A percentile compares a stretch with the other conserved stretches of the same genome.
Evolutionary conservation across 1,140 invertebrate species (phyloP).

Genomic region (Geopemphigus sp.): DNA sequence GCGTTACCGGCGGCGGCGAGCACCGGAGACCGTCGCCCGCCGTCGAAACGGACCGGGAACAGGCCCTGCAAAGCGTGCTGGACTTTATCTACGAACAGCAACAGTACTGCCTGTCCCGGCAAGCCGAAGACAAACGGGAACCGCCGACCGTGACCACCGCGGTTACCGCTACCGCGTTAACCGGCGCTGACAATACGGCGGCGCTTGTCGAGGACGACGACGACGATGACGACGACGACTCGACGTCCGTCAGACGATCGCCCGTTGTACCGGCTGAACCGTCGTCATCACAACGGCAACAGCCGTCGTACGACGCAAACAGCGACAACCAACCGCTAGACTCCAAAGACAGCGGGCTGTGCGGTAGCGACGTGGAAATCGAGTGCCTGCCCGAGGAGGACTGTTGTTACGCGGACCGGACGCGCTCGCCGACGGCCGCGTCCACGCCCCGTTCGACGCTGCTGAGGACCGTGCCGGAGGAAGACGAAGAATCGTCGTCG

Average conservation of each 20-base stretch:
- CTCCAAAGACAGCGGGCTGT: slow-evolving; percentile 14
- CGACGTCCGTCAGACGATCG: too few relatives aligned
- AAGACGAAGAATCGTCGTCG: slow-evolving; percentile 61
- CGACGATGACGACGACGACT: too few relatives aligned
- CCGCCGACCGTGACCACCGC: not conserved
- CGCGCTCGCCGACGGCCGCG: slow-evolving; percentile 48
- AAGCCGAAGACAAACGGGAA: slow-evolving; percentile 60
- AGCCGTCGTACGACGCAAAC: slow-evolving; percentile 29
- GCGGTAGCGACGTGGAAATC: slow-evolving; percentile 50
- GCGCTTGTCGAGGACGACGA: not conserved
- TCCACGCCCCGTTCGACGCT: not conserved
- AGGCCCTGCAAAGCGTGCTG: slow-evolving; percentile 69
- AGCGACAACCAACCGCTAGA: slow-evolving; percentile 19
- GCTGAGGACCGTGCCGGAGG: slow-evolving; percentile 64
- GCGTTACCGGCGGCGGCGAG: slow-evolving; percentile 27
- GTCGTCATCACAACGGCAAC: not conserved
- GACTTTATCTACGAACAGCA: slow-evolving; percentile 75
- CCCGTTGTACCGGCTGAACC: too few relatives aligned
- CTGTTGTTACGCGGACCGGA: not conserved
- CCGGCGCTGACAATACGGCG: not conserved
- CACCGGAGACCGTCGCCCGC: not conserved
- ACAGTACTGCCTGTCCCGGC: slow-evolving; percentile 64
- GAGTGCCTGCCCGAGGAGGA: slow-evolving; percentile 52
- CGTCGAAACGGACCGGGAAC: slow-evolving; percentile 62
- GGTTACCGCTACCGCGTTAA: not conserved